Percentiles rank a stretch among this genome's conserved stretches.
phyloP scores from a whole-genome alignment of 1,140 invertebrate genomes.

The Trissolcus basalis region DNA sequence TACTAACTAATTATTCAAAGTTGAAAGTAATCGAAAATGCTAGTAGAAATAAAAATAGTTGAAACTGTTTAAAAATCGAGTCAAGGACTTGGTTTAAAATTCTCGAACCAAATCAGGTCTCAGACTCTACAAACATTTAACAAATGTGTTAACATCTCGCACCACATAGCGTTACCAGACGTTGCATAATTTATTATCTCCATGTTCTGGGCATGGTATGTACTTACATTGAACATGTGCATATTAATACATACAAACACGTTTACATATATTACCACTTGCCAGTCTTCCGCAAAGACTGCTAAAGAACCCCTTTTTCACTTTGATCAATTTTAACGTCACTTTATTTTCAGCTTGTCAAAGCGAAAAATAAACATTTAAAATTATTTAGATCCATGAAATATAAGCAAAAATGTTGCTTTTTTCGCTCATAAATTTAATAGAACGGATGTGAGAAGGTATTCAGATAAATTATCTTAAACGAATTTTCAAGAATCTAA shows the following conservation, averaged over 20 bases:
- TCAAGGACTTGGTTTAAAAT: too few relatives aligned
- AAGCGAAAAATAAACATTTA: too few relatives aligned
- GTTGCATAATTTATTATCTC: constrained; percentile 50
- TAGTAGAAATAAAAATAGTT: too few relatives aligned
- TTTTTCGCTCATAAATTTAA: too few relatives aligned
- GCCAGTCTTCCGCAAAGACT: constrained; percentile 23
- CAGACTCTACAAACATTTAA: constrained; percentile 36
- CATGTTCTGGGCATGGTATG: constrained; percentile 21
- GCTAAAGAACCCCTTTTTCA: constrained; percentile 32
- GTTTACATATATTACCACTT: constrained; percentile 44
- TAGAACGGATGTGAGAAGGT: too few relatives aligned
- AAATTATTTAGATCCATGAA: too few relatives aligned
- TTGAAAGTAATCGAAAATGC: too few relatives aligned
- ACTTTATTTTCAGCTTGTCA: constrained; percentile 24
- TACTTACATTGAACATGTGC: constrained; percentile 46
- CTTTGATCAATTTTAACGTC: constrained; percentile 16
- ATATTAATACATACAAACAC: constrained; percentile 53
- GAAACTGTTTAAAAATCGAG: too few relatives aligned
- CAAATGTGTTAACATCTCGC: constrained; percentile 22
- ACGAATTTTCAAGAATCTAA: too few relatives aligned
- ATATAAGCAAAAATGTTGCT: too few relatives aligned
- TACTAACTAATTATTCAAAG: too few relatives aligned
- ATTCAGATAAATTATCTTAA: too few relatives aligned
- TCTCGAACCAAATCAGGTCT: constrained; percentile 17
- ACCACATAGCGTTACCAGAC: constrained; percentile 8